Base-by-base conservation (phyloP, 2,888 invertebrate species). In the Synergus itoensis region DNA sequence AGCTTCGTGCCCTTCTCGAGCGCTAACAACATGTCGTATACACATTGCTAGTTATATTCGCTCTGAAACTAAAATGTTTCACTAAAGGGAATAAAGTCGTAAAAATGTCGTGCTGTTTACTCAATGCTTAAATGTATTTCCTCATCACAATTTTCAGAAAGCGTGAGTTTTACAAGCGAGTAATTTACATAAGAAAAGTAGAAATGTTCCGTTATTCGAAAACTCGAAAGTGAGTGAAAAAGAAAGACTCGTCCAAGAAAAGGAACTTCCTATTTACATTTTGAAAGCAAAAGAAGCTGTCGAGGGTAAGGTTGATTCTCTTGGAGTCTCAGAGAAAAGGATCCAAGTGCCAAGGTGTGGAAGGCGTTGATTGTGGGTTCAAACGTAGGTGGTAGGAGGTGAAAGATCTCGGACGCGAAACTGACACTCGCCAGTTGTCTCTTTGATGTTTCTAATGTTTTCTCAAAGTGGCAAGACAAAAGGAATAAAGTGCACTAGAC, bases 401-500 rank as follows among this genome's bases (percentile, higher is more conserved):
- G 82, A 75, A 64, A 78, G 83, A 85, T 81, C 79, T 41, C 64
- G 79, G 81, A 83, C 80, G 84, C 82, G 80, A 84, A 82, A 81
- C 81, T 77, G 81, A 79, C 81, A 81, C 83, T 83, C 82, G 77
- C 78, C 83, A 84, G 80, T 82, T 83, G 83, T 76, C 82, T 79
- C 85, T 84, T 85, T 84, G 83, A 84, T 83, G 83, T 84, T 83
- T 81, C 80, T 81, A 81, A 81, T 84, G 84, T 86, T 86, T 84
- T 86, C 86, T 84, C 79, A 80, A 80, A 80, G 81, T 79, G 79
- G 77, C 80, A 81, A 81, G 79, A 80, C 80, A 82, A 84, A 84
- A 85, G 80, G 76, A 80, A 78, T 82, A 82, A 81, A 76, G 77
- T 73, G 79, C 78, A 67, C 60, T 53, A 36, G 73, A 36, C 53